These are phyloP conservation scores for Cyrtodaria siliqua DNA, from an alignment of 2,888 invertebrate genomes.

Conservation along the genomic window DNA sequence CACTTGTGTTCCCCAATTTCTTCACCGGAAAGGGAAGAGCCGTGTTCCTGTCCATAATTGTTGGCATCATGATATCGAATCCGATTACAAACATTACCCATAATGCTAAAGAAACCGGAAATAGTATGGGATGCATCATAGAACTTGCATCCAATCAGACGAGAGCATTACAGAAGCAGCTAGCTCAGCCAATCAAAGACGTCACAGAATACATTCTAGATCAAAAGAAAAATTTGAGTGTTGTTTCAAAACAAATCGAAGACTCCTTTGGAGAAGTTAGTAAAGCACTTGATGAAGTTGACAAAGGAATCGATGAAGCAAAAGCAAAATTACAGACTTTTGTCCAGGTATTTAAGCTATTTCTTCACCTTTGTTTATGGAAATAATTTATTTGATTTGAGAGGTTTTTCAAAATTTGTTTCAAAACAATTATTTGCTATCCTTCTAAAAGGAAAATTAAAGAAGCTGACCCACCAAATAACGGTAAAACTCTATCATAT, in stretches of 20 bases:
- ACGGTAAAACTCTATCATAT: no score
- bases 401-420: no score
- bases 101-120: slow-evolving; percentile 63
- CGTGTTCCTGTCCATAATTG: slow-evolving; percentile 63
- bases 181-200: slow-evolving; percentile 48
- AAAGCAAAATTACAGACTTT: no score
- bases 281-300: neutral
- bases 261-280: neutral
- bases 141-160: slow-evolving; percentile 68
- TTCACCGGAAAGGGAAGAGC: slow-evolving; percentile 66
- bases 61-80: slow-evolving; percentile 60
- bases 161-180: slow-evolving; percentile 42
- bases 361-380: no score
- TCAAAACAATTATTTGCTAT: no score
- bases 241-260: neutral
- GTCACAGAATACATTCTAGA: slow-evolving; percentile 28
- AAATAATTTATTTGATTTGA: no score
- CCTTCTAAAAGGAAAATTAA: no score
- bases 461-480: no score
- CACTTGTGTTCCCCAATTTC: slow-evolving; percentile 63
- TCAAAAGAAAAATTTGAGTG: slow-evolving; percentile 22
- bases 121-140: slow-evolving; percentile 63
- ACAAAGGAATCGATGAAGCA: neutral
- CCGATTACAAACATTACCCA: slow-evolving; percentile 64
- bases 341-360: no score